Base-by-base conservation (phyloP, 2,888 invertebrate species). In the Acrocyrtus sp. region DNA sequence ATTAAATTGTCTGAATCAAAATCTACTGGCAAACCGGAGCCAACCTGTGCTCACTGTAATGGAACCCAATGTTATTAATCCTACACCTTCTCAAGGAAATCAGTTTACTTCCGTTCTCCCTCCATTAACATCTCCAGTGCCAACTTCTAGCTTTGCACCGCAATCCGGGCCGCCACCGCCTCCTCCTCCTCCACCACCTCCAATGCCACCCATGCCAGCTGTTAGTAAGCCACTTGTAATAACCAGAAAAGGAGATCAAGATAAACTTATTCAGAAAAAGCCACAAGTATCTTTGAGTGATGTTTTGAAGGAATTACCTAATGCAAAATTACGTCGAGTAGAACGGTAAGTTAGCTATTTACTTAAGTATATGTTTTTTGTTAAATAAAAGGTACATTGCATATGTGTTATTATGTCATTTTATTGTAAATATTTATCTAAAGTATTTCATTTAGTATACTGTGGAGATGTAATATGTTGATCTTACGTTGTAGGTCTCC, bases 281-380 rank as follows among this genome's bases (percentile, higher is more conserved):
- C 75, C 61, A 5, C 72, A 50, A 70, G 2, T 58, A 12, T 53
- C 69, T 8, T 63, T 79, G 67, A 62, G 56, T 29, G 80, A 79
- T 65, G 80, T 80, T 3, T 58, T 80, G 51, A 80, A 80, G 50
- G 80, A 69, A 4, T 45, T 80, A 0, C 62, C 74, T 12, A 74
- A 65, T 27, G 78, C 77, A 0, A 77, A 78, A 58, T 65, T 80
- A 26, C 68, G 75, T n/a, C 60, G 57, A 15, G 50, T 77, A 56
- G 75, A 66, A 34, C 74, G 77, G 79, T 77, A 72, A 53, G 50
- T 2, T 6, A 27, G 19, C n/a, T 29, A 27, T 27, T n/a, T n/a
- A n/a, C n/a, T n/a, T n/a, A n/a, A n/a, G n/a, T n/a, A n/a, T n/a
- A n/a, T n/a, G n/a, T 10, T 39, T 39, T 39, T 39, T 12, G 39